Evolutionary conservation across 1,140 invertebrate species (phyloP).

Genomic region (Latrodectus geometricus): DNA sequence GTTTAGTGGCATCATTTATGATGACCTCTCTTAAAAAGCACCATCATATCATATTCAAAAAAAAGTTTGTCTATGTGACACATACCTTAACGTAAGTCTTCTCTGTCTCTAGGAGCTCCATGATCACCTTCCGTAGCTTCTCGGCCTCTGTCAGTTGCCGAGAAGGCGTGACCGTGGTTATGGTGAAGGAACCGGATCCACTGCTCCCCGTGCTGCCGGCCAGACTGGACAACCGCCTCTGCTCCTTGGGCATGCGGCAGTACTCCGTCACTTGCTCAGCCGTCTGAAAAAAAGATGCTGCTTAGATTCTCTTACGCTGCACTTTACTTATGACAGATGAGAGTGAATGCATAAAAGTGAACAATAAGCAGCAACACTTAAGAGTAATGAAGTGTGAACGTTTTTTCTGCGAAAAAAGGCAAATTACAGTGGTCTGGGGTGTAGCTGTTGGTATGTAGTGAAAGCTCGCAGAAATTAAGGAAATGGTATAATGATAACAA

Average conservation of each 20-base stretch:
- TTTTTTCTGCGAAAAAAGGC: no score
- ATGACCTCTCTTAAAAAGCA: no score
- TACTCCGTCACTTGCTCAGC: conserved; percentile 89
- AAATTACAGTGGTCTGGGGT: no score
- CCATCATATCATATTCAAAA: no score
- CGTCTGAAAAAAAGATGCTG: conserved; percentile 64
- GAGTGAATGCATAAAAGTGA: not conserved
- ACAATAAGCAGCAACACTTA: not conserved
- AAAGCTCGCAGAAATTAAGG: no score
- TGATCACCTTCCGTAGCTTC: conserved; percentile 93
- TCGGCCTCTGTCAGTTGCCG: conserved; percentile 91
- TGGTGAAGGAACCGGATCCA: conserved; percentile 70
- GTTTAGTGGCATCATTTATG: no score
- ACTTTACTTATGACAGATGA: not conserved
- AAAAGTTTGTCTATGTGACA: no score
- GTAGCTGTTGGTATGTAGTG: no score
- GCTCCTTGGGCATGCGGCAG: conserved; percentile 88
- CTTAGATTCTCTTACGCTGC: no score
- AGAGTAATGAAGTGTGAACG: no score
- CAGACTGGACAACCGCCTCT: conserved; percentile 65
- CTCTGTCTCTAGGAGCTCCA: conserved; percentile 98
- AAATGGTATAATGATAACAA: no score
- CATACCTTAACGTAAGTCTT: conserved; percentile 94
- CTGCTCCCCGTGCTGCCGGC: conserved; percentile 64
- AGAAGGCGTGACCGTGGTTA: conserved; percentile 77